Conservation (phyloP, 2,113 vertebrate species). For the Lepisosteus osseus region DNA sequence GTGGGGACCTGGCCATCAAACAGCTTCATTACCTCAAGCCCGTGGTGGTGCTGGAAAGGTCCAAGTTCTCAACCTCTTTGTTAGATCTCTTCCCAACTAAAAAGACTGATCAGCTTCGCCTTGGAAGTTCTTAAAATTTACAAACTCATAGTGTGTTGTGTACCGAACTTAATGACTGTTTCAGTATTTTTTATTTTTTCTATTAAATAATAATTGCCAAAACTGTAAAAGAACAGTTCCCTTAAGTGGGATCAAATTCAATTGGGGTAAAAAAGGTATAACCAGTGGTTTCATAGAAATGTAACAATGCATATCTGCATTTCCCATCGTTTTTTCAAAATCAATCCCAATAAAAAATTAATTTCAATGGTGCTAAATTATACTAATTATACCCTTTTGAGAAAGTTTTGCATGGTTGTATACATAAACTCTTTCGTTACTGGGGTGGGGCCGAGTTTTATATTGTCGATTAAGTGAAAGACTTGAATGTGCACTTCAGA, state of each 20-base stretch:
- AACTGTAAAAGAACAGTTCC: conserved; percentile 29
- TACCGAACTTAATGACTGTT: conserved; percentile 20
- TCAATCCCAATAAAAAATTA: conserved; percentile 13
- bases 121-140: conserved; percentile 75
- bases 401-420: conserved; percentile 77
- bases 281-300: conserved; percentile 48
- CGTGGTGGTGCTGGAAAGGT: conserved; percentile 92
- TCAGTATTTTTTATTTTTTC: conserved; percentile 31
- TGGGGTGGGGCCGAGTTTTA: conserved; percentile 49
- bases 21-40: conserved; percentile 96
- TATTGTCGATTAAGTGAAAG: conserved; percentile 35
- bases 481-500: conserved; percentile 79
- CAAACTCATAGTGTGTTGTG: conserved; percentile 14
- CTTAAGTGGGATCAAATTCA: conserved; percentile 20
- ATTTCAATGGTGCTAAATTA: conserved; percentile 70
- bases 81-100: conserved; percentile 84
- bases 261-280: neutral
- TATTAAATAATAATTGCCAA: conserved; percentile 33
- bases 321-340: conserved; percentile 52
- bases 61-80: conserved; percentile 77
- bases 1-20: conserved; percentile 95
- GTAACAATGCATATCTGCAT: conserved; percentile 64
- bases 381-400: conserved; percentile 53
- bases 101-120: conserved; percentile 82
- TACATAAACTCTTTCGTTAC: conserved; percentile 8